Percentiles rank a stretch among this genome's conserved stretches.
phyloP scores from a whole-genome alignment of 2,888 invertebrate genomes.

The Metallyticus violacea region DNA sequence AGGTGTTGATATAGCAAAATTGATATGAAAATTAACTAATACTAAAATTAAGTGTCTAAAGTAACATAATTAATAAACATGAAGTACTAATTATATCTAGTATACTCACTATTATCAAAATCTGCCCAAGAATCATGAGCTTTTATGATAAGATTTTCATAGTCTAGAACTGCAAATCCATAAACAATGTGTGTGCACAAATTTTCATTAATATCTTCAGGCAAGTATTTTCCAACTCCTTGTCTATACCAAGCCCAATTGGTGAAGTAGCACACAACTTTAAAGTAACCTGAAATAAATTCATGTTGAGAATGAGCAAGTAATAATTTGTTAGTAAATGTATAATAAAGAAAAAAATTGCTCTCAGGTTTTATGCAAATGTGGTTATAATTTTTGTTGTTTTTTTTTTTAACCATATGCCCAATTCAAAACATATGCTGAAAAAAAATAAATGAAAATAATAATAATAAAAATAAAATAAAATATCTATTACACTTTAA shows the following conservation, averaged over 20 bases:
- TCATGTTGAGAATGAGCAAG: constrained; percentile 37
- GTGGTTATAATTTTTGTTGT: too few species aligned
- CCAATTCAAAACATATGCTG: too few species aligned
- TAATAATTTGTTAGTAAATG: too few species aligned
- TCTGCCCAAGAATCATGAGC: constrained; percentile 91
- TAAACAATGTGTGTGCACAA: constrained; percentile 92
- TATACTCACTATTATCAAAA: constrained; percentile 76
- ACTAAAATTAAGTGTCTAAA: too few species aligned
- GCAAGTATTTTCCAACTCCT: constrained; percentile 77
- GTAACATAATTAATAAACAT: too few species aligned
- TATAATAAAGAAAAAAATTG: too few species aligned
- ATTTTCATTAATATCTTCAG: constrained; percentile 81
- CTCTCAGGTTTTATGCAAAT: too few species aligned
- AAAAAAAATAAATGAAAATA: too few species aligned
- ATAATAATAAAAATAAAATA: too few species aligned
- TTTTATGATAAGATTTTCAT: constrained; percentile 71
- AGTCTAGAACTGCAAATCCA: constrained; percentile 88
- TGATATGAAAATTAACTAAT: not conserved
- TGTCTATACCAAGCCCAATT: constrained; percentile 92
- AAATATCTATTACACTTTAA: too few species aligned
- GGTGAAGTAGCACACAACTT: constrained; percentile 84
- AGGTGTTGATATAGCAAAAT: not conserved
- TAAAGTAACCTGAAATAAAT: constrained; percentile 40
- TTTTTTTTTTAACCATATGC: too few species aligned
- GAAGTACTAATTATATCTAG: not conserved